Evolutionary conservation across 92 coral and sea anemone genomes (phyloP).

Genomic region (Porites evermanni): DNA sequence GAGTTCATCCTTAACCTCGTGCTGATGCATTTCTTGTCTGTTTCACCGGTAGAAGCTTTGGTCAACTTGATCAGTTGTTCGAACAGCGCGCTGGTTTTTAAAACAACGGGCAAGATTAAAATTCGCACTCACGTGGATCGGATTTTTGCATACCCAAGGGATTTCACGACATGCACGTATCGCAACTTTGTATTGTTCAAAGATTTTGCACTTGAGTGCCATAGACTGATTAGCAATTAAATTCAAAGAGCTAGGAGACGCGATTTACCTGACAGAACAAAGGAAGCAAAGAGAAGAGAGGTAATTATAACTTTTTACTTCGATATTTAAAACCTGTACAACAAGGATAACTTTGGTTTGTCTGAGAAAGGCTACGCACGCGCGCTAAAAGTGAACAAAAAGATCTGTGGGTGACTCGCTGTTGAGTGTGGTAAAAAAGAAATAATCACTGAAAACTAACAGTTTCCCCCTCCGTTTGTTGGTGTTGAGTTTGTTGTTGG

Average conservation of each 20-base stretch:
- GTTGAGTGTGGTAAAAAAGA: too few species aligned
- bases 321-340: neutral
- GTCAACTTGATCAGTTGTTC: conserved; percentile 3
- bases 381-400: neutral
- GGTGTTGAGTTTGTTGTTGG: too few species aligned
- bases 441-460: too few species aligned
- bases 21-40: conserved; percentile 28
- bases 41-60: conserved; percentile 4
- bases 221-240: conserved; percentile 8
- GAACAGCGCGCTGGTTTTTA: conserved; percentile 37
- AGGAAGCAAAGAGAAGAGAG: neutral
- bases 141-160: conserved; percentile 58
- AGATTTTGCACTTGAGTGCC: conserved; percentile 39
- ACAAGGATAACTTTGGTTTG: neutral
- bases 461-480: too few species aligned
- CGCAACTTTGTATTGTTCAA: conserved; percentile 77
- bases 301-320: neutral
- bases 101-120: conserved; percentile 10
- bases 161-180: conserved; percentile 41
- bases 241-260: neutral
- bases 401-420: too few species aligned
- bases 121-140: conserved; percentile 57
- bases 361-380: neutral
- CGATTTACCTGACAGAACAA: neutral
- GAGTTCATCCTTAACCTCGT: conserved; percentile 71